Conservation (phyloP, 2,888 invertebrate genomes). For the Apantesis nais region DNA sequence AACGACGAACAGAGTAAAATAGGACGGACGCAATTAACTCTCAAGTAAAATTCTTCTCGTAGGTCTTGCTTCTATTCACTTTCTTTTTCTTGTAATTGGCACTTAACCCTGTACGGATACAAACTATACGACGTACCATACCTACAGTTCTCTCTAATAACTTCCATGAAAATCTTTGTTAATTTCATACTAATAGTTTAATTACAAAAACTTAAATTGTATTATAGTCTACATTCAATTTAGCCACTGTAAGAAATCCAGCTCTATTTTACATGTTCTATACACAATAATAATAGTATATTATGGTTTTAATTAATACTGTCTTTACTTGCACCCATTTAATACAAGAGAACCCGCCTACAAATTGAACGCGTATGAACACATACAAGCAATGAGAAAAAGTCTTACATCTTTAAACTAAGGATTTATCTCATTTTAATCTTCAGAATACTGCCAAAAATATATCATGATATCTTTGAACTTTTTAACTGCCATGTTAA, state of each 20-base stretch:
- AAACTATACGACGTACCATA: slow-evolving; percentile 31
- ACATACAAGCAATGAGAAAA: background rate
- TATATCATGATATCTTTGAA: background rate
- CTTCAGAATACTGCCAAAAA: background rate
- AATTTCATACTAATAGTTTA: background rate
- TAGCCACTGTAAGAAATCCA: background rate
- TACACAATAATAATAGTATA: background rate
- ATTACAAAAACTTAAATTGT: background rate
- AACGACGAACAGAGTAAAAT: slow-evolving; percentile 53
- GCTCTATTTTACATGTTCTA: background rate
- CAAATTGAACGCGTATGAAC: background rate
- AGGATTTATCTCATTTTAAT: too few relatives aligned
- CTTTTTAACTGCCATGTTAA: too few relatives aligned
- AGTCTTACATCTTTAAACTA: too few relatives aligned
- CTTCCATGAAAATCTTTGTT: background rate
- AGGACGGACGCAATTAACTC: slow-evolving; percentile 61
- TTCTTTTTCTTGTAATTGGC: slow-evolving; percentile 48
- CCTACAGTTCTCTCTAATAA: slow-evolving; percentile 7
- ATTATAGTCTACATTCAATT: background rate
- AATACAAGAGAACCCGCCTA: background rate
- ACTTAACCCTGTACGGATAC: slow-evolving; percentile 38
- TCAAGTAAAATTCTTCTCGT: slow-evolving; percentile 56
- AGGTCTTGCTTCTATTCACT: slow-evolving; percentile 38
- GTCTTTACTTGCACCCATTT: too few relatives aligned
- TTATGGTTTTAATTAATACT: too few relatives aligned